Evolutionary conservation across 2,888 invertebrate genomes (phyloP).

Genomic region (Saturnia japonica): DNA sequence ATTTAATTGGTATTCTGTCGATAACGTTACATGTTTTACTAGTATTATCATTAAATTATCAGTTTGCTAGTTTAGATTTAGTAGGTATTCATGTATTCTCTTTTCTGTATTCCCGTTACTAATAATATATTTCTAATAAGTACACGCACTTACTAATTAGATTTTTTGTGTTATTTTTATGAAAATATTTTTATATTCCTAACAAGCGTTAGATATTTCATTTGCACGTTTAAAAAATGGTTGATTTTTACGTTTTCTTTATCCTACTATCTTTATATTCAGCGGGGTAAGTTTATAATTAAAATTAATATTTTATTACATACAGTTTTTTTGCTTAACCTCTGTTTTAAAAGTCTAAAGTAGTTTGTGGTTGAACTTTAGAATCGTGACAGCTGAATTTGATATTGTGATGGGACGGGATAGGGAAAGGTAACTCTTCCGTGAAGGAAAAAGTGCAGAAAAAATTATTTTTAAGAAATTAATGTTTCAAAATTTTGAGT

Average conservation of each 20-base stretch:
- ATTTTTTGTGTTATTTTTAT: too few relatives aligned
- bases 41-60: conserved; percentile 15
- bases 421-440: too few relatives aligned
- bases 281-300: conserved; percentile 53
- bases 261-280: conserved; percentile 57
- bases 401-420: too few relatives aligned
- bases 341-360: too few relatives aligned
- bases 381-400: too few relatives aligned
- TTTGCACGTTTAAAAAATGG: conserved; percentile 44
- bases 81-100: background rate
- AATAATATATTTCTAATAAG: conserved; percentile 4
- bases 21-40: conserved; percentile 21
- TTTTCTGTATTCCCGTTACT: background rate
- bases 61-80: background rate
- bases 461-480: too few relatives aligned
- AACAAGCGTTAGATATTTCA: conserved; percentile 26
- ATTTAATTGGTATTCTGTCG: conserved; percentile 10
- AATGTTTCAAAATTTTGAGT: too few relatives aligned
- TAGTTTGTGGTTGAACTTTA: too few relatives aligned
- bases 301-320: conserved; percentile 22
- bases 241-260: conserved; percentile 49
- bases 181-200: conserved; percentile 22
- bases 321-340: too few relatives aligned
- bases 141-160: too few relatives aligned
- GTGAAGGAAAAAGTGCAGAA: too few relatives aligned